Conservation (phyloP, 2,888 invertebrate genomes). For the Cantharis rufa region DNA sequence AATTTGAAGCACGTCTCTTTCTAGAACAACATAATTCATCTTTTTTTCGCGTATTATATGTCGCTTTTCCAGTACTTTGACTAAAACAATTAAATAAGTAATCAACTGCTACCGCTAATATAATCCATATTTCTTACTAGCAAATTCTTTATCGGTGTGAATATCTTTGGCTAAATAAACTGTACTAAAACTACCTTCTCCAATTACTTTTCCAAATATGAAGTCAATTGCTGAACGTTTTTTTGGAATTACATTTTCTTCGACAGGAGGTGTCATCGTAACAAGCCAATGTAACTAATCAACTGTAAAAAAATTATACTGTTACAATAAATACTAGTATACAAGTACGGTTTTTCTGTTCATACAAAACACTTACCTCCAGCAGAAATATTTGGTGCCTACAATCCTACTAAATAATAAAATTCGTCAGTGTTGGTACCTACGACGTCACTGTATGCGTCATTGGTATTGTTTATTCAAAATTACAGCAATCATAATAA, state of each 20-base stretch:
- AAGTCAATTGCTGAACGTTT: constrained; percentile 86
- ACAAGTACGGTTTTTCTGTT: neutral
- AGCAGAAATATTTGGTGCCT: neutral
- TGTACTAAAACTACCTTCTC: constrained; percentile 96
- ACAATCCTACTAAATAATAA: constrained; percentile 10
- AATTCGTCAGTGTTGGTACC: constrained; percentile 21
- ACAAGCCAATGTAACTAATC: neutral
- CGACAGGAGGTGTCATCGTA: constrained; percentile 52
- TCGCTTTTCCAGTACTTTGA: constrained; percentile 97
- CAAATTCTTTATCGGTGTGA: constrained; percentile 86
- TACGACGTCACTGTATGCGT: constrained; percentile 32
- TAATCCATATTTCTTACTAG: constrained; percentile 75
- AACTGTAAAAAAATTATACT: neutral
- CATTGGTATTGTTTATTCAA: constrained; percentile 26
- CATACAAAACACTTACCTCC: constrained; percentile 10
- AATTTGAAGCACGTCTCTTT: constrained; percentile 91
- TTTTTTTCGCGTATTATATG: constrained; percentile 94
- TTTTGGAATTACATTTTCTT: constrained; percentile 39
- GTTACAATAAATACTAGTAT: neutral
- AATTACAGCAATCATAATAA: constrained; percentile 17
- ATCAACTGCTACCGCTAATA: neutral
- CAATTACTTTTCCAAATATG: constrained; percentile 92
- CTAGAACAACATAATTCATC: constrained; percentile 88
- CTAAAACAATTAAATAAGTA: constrained; percentile 60
- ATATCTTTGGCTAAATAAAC: constrained; percentile 94